phyloP scores from a whole-genome alignment of 2,888 invertebrate species.

The Tiliacea aurago region DNA sequence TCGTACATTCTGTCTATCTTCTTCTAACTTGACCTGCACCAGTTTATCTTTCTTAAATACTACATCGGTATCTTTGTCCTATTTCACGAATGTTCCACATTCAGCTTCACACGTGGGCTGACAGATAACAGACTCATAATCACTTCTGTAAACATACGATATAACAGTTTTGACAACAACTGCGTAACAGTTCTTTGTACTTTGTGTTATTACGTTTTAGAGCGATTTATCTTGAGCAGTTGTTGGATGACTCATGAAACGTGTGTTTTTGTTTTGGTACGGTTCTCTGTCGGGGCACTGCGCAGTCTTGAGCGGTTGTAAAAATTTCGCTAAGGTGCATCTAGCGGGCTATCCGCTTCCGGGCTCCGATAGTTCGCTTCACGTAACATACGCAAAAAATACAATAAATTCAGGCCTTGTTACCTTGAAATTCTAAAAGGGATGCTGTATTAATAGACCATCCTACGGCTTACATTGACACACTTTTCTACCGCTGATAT shows the following conservation, averaged over 20 bases:
- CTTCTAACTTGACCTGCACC: constrained; percentile 7
- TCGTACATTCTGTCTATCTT: background rate
- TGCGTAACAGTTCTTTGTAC: constrained; percentile 44
- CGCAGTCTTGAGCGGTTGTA: background rate
- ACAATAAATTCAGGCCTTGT: background rate
- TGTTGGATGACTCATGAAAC: constrained; percentile 35
- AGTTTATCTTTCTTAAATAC: background rate
- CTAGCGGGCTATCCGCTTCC: background rate
- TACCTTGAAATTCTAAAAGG: background rate
- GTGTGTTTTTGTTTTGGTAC: constrained; percentile 18
- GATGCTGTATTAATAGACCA: constrained; percentile 6
- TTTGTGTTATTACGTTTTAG: constrained; percentile 6
- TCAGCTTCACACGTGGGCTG: constrained; percentile 51
- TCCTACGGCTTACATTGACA: background rate
- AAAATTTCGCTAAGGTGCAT: background rate
- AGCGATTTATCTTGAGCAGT: constrained; percentile 29
- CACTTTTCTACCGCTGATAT: constrained; percentile 13
- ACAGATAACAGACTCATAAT: constrained; percentile 51
- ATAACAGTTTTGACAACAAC: constrained; percentile 50
- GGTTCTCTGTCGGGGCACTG: background rate
- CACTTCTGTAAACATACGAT: constrained; percentile 41
- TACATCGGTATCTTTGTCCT: constrained; percentile 55
- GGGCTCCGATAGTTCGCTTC: background rate
- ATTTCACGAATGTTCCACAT: constrained; percentile 56
- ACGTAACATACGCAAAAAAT: background rate